phyloP scores from a whole-genome alignment of 2,888 invertebrate genomes.

The Scaptomyza parva region DNA sequence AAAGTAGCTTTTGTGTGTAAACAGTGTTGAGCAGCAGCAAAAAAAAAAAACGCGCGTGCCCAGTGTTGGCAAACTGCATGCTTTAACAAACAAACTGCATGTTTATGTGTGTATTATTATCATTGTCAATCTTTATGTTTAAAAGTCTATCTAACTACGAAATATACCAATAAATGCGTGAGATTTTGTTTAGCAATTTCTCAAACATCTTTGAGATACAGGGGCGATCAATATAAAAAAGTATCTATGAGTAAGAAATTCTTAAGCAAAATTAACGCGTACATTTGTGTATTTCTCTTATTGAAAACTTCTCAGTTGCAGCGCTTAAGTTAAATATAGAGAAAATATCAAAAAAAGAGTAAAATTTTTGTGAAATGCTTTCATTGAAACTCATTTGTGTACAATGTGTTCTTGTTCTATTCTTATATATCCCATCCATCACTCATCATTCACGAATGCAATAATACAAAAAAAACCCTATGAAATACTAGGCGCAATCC shows the following conservation, averaged over 20 bases:
- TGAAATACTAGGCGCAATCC: constrained; percentile 93
- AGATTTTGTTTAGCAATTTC: constrained; percentile 70
- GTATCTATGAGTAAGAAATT: constrained; percentile 42
- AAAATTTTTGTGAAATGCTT: constrained; percentile 44
- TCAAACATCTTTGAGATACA: constrained; percentile 14
- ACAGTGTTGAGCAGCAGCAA: constrained; percentile 71
- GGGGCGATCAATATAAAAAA: neutral
- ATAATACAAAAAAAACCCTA: constrained; percentile 55
- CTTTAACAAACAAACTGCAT: constrained; percentile 68
- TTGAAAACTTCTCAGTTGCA: constrained; percentile 54
- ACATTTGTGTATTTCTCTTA: constrained; percentile 73
- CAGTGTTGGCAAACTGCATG: constrained; percentile 68
- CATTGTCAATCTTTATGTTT: constrained; percentile 34
- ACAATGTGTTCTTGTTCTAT: constrained; percentile 61
- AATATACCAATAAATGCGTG: constrained; percentile 71
- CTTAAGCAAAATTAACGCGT: constrained; percentile 61
- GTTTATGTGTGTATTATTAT: constrained; percentile 64
- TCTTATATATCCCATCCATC: constrained; percentile 46
- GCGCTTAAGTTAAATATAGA: constrained; percentile 72
- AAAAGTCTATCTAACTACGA: constrained; percentile 39
- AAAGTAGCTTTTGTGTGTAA: constrained; percentile 70
- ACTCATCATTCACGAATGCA: constrained; percentile 35
- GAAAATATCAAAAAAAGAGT: constrained; percentile 16
- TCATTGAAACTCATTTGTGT: constrained; percentile 65
- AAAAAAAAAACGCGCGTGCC: constrained; percentile 38